Evolutionary conservation across 2,113 vertebrate genomes (phyloP), one percentile per base, ranked within the genome.

Genomic region (Semicossyphus pulcher): DNA sequence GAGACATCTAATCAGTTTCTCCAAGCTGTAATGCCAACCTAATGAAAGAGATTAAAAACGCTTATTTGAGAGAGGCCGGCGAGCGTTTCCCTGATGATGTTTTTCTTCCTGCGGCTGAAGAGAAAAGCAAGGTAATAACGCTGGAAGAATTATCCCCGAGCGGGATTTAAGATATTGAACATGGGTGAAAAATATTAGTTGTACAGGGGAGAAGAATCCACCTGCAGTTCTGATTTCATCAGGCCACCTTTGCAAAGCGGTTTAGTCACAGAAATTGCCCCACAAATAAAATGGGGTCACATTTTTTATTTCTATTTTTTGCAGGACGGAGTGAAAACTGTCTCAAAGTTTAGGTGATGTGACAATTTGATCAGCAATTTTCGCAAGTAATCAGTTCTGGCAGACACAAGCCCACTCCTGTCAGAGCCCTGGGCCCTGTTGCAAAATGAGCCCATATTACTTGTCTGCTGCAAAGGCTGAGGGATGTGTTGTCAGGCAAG

Each of bases 31-130:
- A 82, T 76, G 66, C 89, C 78, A 48, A 53, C 60, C 78, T 88
- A 90, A 91, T 92, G 89, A 90, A 91, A 79, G 70, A 80, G 85
- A 86, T 89, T 85, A 88, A 86, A 87, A 85, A 77, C 1, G 56
- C 70, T 68, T 78, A 76, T 86, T 81, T 74, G 72, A 74, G 76
- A 74, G 75, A 71, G 72, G 67, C 70, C 6, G 21, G 37, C 14
- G 16, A 48, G 4, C 41, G 69, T 67, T 52, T 74, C 39, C 56
- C 45, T 76, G 32, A 75, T 71, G 62, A 75, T 81, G 60, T 71
- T 78, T 84, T 69, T 54, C 41, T 68, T 66, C 29, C 15, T 32
- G 10, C 10, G n/a, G 68, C 66, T 62, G 28, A 21, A 79, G 53
- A 87, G 64, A 76, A 89, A 85, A 71, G 61, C 72, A 47, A 36